Percentiles rank a stretch among this genome's conserved stretches.
phyloP scores from a whole-genome alignment of 2,888 invertebrate genomes.

The Sminthurides aquaticus region DNA sequence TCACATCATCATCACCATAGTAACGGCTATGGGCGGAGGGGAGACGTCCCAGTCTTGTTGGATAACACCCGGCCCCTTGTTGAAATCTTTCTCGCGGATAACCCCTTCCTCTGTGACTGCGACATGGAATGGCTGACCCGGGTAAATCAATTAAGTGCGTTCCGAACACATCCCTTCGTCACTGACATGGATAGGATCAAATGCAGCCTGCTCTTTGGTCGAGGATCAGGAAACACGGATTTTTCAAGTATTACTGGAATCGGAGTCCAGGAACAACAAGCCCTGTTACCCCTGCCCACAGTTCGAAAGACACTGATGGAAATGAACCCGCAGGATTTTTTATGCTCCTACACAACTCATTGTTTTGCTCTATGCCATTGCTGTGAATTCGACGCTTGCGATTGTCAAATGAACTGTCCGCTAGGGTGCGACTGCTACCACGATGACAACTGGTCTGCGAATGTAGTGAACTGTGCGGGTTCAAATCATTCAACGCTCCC shows the following conservation, averaged over 20 bases:
- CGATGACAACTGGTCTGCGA: constrained; percentile 86
- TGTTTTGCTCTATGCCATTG: constrained; percentile 92
- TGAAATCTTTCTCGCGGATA: constrained; percentile 70
- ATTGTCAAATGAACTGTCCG: constrained; percentile 94
- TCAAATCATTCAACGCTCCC: constrained; percentile 2
- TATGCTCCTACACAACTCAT: constrained; percentile 83
- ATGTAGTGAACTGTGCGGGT: constrained; percentile 82
- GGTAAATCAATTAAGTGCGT: constrained; percentile 58
- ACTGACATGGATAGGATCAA: constrained; percentile 70
- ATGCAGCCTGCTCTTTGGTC: constrained; percentile 62
- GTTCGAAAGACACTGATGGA: constrained; percentile 51
- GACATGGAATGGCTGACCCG: constrained; percentile 78
- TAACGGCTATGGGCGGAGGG: neutral
- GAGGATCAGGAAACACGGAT: neutral
- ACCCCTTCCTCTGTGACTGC: constrained; percentile 78
- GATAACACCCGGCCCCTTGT: constrained; percentile 53
- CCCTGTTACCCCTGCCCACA: constrained; percentile 20
- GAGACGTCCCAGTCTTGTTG: neutral
- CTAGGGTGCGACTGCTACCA: constrained; percentile 88
- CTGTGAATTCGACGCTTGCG: constrained; percentile 91
- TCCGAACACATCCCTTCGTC: constrained; percentile 68
- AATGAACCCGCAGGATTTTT: constrained; percentile 72
- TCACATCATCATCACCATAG: neutral
- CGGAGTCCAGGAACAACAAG: constrained; percentile 43
- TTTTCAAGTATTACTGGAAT: neutral